Conservation (phyloP, 1,140 invertebrate genomes). For the Drosophila elegans region DNA sequence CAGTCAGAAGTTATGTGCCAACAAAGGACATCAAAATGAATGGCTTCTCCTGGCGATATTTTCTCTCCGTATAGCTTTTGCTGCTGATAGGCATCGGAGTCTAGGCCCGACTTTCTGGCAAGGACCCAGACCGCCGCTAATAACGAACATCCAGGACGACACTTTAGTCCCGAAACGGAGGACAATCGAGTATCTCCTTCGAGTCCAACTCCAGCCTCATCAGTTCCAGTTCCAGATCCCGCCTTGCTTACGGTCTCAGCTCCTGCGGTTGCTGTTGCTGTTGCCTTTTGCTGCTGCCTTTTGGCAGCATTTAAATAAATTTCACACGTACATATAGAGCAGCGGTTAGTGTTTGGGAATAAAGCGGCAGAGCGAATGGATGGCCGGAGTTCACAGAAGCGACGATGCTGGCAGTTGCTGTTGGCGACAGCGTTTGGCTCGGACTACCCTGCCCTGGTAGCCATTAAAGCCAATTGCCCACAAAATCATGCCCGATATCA, state of each 20-base stretch:
- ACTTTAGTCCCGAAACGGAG: constrained; percentile 50
- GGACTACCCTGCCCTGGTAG: constrained; percentile 47
- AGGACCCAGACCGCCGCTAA: constrained; percentile 36
- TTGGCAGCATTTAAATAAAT: constrained; percentile 82
- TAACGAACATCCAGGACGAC: constrained; percentile 42
- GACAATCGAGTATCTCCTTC: constrained; percentile 53
- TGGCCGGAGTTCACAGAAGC: constrained; percentile 14
- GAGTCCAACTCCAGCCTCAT: constrained; percentile 20
- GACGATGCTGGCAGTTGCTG: constrained; percentile 35
- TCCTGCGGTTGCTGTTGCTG: constrained; percentile 29
- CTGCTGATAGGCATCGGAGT: constrained; percentile 55
- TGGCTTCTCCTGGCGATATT: background rate
- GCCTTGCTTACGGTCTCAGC: background rate
- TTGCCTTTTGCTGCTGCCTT: constrained; percentile 47
- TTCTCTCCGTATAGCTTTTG: constrained; percentile 9
- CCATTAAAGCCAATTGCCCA: constrained; percentile 83
- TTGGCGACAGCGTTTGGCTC: constrained; percentile 54
- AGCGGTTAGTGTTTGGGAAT: constrained; percentile 15
- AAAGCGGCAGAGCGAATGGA: background rate
- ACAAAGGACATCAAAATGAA: background rate
- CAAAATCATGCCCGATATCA: constrained; percentile 83
- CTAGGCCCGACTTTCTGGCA: constrained; percentile 35
- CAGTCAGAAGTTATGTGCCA: background rate
- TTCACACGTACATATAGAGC: constrained; percentile 55
- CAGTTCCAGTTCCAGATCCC: constrained; percentile 20